Evolutionary conservation across 1,140 invertebrate genomes (phyloP).

Genomic region (Formica exsecta): DNA sequence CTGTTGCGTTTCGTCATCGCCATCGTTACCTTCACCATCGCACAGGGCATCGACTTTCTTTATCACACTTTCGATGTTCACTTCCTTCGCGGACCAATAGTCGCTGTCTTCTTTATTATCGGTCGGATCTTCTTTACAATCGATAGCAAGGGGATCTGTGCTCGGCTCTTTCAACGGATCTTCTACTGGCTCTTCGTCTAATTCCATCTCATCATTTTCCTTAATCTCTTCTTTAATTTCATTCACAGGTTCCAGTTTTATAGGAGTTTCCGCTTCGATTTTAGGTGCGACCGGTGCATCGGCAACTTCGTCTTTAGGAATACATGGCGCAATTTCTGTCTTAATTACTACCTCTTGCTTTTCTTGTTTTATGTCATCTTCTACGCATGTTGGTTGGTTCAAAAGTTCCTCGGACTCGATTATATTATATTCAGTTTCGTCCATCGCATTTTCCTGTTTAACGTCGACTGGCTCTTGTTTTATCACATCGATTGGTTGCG

Average conservation of each 20-base stretch:
- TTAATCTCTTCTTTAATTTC: constrained; percentile 74
- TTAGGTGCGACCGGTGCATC: constrained; percentile 39
- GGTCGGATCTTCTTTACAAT: constrained; percentile 84
- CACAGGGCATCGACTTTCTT: constrained; percentile 91
- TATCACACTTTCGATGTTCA: constrained; percentile 93
- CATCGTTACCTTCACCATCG: constrained; percentile 82
- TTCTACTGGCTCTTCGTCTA: constrained; percentile 75
- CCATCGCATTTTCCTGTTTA: constrained; percentile 57
- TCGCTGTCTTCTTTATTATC: constrained; percentile 91
- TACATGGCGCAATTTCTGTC: constrained; percentile 31
- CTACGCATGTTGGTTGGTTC: neutral
- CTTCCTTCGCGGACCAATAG: constrained; percentile 92
- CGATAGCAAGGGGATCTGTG: constrained; percentile 77
- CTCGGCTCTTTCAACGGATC: constrained; percentile 75
- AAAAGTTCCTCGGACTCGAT: constrained; percentile 75
- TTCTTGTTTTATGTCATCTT: constrained; percentile 58
- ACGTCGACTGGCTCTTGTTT: constrained; percentile 65
- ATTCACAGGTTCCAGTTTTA: constrained; percentile 48
- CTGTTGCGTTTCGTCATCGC: constrained; percentile 76
- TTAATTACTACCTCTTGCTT: constrained; percentile 43
- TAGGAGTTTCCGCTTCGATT: constrained; percentile 56
- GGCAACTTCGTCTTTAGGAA: constrained; percentile 15
- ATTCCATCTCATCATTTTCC: constrained; percentile 71
- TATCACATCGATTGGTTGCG: constrained; percentile 61
- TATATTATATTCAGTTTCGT: constrained; percentile 48